These are phyloP conservation scores for Cathartes aura DNA, from an alignment of 2,113 vertebrate genomes.

Conservation along the genomic window DNA sequence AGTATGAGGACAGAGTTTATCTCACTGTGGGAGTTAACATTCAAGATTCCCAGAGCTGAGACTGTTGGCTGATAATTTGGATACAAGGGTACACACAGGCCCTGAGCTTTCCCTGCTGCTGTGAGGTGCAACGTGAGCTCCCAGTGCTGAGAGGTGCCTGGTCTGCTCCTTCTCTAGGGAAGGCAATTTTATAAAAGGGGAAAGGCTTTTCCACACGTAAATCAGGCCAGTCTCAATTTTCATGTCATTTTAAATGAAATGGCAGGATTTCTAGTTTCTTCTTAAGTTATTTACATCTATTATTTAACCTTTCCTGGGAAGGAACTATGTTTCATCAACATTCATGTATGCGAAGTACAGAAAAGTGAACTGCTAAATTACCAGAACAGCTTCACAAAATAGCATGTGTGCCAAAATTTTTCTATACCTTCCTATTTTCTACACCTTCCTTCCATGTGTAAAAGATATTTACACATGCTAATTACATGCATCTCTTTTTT, in stretches of 20 bases:
- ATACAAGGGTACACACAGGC: accelerated
- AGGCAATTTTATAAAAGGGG: background rate
- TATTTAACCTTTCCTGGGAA: background rate
- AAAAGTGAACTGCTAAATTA: background rate
- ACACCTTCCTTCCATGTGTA: background rate
- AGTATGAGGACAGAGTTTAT: accelerated
- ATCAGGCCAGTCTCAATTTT: background rate
- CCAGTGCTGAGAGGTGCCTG: accelerated
- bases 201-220: background rate
- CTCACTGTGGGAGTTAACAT: accelerated
- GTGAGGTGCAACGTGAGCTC: background rate
- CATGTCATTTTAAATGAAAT: background rate
- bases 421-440: background rate
- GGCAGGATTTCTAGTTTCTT: background rate
- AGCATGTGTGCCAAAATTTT: background rate
- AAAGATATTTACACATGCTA: background rate
- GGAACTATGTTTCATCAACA: background rate
- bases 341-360: background rate
- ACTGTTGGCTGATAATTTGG: background rate
- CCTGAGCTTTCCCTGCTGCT: background rate
- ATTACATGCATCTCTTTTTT: background rate
- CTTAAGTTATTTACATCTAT: background rate
- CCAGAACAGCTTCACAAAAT: background rate
- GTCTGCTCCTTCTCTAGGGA: background rate
- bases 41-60: too few relatives aligned